These are phyloP conservation scores for Stichodactyla helianthus DNA, from an alignment of 64 coral and sea anemone genomes.

Conservation along the genomic window DNA sequence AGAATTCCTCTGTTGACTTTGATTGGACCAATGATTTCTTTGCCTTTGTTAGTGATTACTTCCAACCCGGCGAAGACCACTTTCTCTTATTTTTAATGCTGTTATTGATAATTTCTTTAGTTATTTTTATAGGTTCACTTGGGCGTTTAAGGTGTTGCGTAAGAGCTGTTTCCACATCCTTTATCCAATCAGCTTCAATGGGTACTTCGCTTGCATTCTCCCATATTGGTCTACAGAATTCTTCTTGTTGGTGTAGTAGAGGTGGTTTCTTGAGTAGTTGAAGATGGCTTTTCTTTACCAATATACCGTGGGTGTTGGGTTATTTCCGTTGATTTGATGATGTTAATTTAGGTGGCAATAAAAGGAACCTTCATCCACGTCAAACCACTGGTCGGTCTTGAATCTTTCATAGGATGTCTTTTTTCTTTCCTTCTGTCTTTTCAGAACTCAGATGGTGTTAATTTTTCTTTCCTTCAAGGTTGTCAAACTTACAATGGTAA, in stretches of 20 bases:
- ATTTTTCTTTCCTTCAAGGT: constrained; percentile 26
- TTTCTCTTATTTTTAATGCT: constrained; percentile 18
- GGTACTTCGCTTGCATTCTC: background rate
- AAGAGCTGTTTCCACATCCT: background rate
- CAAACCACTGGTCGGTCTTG: background rate
- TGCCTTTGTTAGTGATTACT: no score
- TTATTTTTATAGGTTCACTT: background rate
- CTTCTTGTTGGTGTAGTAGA: background rate
- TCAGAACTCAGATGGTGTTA: background rate
- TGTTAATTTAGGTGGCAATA: background rate
- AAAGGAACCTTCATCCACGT: background rate
- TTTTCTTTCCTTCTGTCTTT: background rate
- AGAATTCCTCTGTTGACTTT: no score
- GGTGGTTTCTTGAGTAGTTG: background rate
- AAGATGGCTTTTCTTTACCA: background rate
- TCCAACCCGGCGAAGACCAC: constrained; percentile 16
- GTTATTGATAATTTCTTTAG: constrained; percentile 11
- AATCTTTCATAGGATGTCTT: background rate
- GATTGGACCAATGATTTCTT: constrained; percentile 14
- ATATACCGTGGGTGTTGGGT: background rate
- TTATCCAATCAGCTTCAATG: background rate
- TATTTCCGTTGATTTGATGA: constrained; percentile 1
- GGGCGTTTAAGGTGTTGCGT: constrained; percentile 1
- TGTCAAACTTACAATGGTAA: background rate
- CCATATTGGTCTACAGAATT: no score